Evolutionary conservation across 2,113 vertebrate genomes (phyloP).

Genomic region (Propithecus coquereli): DNA sequence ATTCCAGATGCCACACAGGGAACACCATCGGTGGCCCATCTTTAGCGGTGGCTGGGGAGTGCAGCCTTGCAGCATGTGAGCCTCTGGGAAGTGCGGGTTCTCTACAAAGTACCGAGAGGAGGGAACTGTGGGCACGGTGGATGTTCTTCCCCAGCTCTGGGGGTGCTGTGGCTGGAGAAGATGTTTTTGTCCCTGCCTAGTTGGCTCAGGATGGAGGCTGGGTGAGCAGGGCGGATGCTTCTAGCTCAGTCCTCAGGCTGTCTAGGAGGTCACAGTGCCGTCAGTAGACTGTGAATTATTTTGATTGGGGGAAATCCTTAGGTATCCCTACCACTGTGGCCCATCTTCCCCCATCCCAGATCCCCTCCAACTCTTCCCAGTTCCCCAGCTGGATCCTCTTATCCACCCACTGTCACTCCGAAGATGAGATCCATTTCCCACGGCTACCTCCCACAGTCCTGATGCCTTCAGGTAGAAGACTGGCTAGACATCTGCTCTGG

Average conservation of each 20-base stretch:
- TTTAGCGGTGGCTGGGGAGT: neutral
- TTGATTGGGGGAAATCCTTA: neutral
- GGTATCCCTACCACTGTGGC: neutral
- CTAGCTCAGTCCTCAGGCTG: neutral
- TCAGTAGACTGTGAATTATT: neutral
- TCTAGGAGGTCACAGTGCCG: neutral
- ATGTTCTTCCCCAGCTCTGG: neutral
- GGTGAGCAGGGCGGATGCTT: neutral
- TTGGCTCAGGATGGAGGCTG: neutral
- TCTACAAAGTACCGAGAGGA: neutral
- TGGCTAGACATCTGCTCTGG: neutral
- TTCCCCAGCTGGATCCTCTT: neutral
- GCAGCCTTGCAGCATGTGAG: accelerated
- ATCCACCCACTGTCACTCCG: neutral
- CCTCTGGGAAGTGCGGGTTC: neutral
- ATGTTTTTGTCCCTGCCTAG: neutral
- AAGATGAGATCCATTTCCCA: too few relatives aligned
- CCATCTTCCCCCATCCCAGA: neutral
- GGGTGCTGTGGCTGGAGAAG: neutral
- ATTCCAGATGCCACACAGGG: neutral
- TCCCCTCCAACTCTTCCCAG: neutral
- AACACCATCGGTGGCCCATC: accelerated
- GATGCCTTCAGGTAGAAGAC: neutral
- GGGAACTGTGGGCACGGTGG: neutral
- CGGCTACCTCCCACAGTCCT: neutral